phyloP scores from a whole-genome alignment of 2,888 invertebrate species.

The Hyposoter didymator region DNA sequence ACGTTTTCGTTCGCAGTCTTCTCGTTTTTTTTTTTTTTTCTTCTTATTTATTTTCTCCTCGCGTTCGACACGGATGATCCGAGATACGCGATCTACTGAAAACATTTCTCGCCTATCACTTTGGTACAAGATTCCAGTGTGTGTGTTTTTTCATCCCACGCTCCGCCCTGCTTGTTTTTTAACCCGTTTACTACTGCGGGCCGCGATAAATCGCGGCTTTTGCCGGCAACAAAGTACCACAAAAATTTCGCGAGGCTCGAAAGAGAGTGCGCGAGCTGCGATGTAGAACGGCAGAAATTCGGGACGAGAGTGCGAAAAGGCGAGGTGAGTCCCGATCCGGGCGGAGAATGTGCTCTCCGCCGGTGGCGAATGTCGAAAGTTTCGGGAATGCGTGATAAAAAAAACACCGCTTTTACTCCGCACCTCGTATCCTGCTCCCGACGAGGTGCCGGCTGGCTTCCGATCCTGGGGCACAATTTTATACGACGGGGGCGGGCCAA shows the following conservation, averaged over 20 bases:
- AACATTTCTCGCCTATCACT: slow-evolving; percentile 7
- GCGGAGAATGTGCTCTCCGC: slow-evolving; percentile 48
- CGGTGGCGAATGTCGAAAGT: slow-evolving; percentile 64
- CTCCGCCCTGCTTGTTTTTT: slow-evolving; percentile 17
- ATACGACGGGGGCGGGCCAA: slow-evolving; percentile 62
- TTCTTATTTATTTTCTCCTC: slow-evolving; percentile 20
- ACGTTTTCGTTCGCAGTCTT: slow-evolving; percentile 36
- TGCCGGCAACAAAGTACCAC: slow-evolving; percentile 43
- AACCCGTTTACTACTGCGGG: neutral
- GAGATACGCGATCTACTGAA: slow-evolving; percentile 6
- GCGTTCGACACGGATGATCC: slow-evolving; percentile 6
- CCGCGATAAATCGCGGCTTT: slow-evolving; percentile 53
- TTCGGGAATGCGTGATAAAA: slow-evolving; percentile 65
- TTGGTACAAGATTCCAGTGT: neutral
- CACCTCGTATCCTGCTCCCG: slow-evolving; percentile 14
- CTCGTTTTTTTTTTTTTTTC: neutral
- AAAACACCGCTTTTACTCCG: slow-evolving; percentile 33
- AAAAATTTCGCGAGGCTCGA: slow-evolving; percentile 54
- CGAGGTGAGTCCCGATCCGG: slow-evolving; percentile 32
- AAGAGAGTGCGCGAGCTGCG: neutral
- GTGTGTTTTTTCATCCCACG: neutral
- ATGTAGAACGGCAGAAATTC: slow-evolving; percentile 37
- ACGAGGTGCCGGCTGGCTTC: slow-evolving; percentile 18
- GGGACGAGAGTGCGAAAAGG: slow-evolving; percentile 38
- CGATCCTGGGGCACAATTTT: slow-evolving; percentile 54